phyloP scores from a whole-genome alignment of 2,888 invertebrate species.

The Helobdella robusta region DNA sequence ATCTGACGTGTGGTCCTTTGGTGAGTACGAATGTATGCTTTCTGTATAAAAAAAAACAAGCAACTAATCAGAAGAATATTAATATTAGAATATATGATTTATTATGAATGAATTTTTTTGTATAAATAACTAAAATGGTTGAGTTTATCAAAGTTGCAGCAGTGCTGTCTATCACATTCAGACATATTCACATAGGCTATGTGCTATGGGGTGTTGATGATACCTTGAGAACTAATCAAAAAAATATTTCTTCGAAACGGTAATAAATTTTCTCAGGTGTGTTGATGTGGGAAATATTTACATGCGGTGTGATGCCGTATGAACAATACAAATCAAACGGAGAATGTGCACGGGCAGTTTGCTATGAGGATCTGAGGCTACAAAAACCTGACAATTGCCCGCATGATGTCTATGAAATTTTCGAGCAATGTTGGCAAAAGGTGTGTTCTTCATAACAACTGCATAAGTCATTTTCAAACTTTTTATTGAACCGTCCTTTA shows the following conservation, averaged over 20 bases:
- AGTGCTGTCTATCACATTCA: too few species aligned
- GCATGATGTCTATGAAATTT: constrained; percentile 3
- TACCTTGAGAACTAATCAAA: too few species aligned
- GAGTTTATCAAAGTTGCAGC: background rate
- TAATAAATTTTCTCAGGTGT: constrained; percentile 59
- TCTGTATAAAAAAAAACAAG: background rate
- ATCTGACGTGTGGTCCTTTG: constrained; percentile 93
- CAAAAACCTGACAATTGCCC: background rate
- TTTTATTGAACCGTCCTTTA: background rate
- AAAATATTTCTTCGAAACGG: too few species aligned
- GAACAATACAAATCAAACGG: constrained; percentile 85
- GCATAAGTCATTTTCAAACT: background rate
- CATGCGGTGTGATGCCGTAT: constrained; percentile 90
- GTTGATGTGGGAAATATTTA: constrained; percentile 93
- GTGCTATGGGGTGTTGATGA: too few species aligned
- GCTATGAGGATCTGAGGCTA: background rate
- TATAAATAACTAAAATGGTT: background rate
- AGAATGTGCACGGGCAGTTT: constrained; percentile 67
- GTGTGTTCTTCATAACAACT: background rate
- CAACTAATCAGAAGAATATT: too few species aligned
- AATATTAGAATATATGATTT: background rate
- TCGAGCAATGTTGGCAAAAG: background rate
- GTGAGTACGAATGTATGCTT: constrained; percentile 52
- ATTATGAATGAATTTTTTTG: background rate
- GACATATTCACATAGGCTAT: too few species aligned